Base-by-base conservation (phyloP, 2,888 invertebrate species). In the Pterobdella sp. region DNA sequence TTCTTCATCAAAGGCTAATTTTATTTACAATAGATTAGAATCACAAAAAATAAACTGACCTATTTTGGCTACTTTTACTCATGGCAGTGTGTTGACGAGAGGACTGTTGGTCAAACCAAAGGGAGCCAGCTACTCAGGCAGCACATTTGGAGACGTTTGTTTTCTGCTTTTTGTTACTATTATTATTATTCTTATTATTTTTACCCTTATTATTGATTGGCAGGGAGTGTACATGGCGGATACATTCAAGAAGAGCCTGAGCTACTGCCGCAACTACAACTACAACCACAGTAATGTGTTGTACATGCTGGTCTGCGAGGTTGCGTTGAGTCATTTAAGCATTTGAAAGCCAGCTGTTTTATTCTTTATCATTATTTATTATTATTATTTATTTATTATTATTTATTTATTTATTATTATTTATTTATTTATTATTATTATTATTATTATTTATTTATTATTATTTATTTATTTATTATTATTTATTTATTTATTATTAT, bases 141-240 rank as follows among this genome's bases (percentile, higher is more conserved):
- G 82, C 75, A 74, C 82, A 22, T 84, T 84, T 80, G 85, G 85
- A 77, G 81, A 83, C 79, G 85, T 84, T 75, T 34, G 77, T 49
- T 70, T 70, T n/a, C 36, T 29, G 26, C n/a, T n/a, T n/a, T 2
- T 35, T 65, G 26, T 31, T 65, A n/a, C 22, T 31, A 29, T 29
- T 1, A n/a, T n/a, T n/a, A n/a, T n/a, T n/a, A n/a, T n/a, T n/a
- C n/a, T n/a, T n/a, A n/a, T n/a, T n/a, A n/a, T n/a, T n/a, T n/a
- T n/a, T 26, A 56, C n/a, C 4, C 7, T 26, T 26, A 56, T 26
- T 26, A 56, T 18, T 18, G 31, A 18, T 67, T 29, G 72, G 49
- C 81, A 85, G 84, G 86, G 86, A 26, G 81, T 86, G 72, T 86
- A 86, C 78, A 81, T 84, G 67, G 82, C 86, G 0, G 86, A 87